Evolutionary conservation across 2,797 vertebrate genomes (phyloP).

Genomic region (Buceros bicornis): DNA sequence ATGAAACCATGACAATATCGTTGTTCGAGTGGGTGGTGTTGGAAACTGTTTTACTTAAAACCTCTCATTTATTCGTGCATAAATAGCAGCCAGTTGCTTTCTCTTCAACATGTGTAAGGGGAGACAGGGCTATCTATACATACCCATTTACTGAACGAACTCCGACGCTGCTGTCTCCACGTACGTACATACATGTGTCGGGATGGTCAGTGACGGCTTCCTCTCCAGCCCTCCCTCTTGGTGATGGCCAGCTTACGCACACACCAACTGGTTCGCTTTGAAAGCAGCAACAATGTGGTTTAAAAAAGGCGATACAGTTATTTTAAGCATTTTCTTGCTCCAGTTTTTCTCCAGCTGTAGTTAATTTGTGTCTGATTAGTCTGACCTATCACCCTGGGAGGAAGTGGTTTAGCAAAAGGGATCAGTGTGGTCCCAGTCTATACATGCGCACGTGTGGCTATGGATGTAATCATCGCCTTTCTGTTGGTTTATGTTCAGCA

Average conservation of each 20-base stretch:
- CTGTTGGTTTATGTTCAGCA: conserved; percentile 51
- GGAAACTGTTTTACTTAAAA: conserved; percentile 31
- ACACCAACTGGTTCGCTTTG: not conserved
- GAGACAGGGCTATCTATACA: not conserved
- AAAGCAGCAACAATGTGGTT: conserved; percentile 41
- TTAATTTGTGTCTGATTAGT: conserved; percentile 81
- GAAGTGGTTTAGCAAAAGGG: conserved; percentile 76
- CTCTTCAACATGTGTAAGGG: not conserved
- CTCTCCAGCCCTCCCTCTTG: not conserved
- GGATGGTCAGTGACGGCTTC: not conserved
- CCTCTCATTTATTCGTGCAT: conserved; percentile 25
- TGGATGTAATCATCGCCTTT: not conserved
- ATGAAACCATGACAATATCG: conserved; percentile 40
- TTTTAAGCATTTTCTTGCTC: conserved; percentile 74
- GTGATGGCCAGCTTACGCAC: not conserved
- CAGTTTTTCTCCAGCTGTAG: conserved; percentile 74
- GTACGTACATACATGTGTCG: not conserved
- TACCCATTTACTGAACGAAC: not conserved
- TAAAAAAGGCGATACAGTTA: conserved; percentile 60
- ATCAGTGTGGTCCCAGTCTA: conserved; percentile 57
- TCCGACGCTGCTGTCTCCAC: not conserved
- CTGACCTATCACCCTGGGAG: conserved; percentile 78
- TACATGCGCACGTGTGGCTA: not conserved
- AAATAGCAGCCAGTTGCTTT: conserved; percentile 29
- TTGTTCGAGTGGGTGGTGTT: conserved; percentile 55